Percentiles rank a stretch among this genome's conserved stretches.
phyloP scores from a whole-genome alignment of 1,140 invertebrate species.

The Vanessa atalanta region DNA sequence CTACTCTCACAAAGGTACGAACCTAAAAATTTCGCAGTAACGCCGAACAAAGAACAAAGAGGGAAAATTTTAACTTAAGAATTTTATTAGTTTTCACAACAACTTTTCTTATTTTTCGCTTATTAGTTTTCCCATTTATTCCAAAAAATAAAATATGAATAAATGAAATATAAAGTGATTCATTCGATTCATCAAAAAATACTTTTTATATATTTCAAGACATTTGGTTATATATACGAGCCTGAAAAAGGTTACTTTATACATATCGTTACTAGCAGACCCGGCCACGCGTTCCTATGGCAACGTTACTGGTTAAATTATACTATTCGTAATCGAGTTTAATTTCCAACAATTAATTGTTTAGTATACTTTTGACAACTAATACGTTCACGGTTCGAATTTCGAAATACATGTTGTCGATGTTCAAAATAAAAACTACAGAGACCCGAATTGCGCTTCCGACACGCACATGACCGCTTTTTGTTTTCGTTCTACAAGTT shows the following conservation, averaged over 20 bases:
- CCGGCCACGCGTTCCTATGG: too few species aligned
- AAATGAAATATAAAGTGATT: slow-evolving; percentile 24
- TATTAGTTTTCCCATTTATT: slow-evolving; percentile 37
- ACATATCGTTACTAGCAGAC: too few species aligned
- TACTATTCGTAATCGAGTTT: too few species aligned
- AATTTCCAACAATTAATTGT: neutral
- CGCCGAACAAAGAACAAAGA: slow-evolving; percentile 22
- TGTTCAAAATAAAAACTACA: slow-evolving; percentile 15
- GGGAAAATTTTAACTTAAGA: slow-evolving; percentile 42
- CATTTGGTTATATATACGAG: neutral
- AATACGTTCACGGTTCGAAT: neutral
- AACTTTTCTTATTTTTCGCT: slow-evolving; percentile 39
- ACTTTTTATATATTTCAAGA: neutral
- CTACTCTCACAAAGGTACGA: slow-evolving; percentile 8
- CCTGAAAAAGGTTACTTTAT: too few species aligned
- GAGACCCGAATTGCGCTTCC: neutral
- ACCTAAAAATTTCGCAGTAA: slow-evolving; percentile 28
- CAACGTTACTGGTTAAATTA: too few species aligned
- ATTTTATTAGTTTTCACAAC: slow-evolving; percentile 48
- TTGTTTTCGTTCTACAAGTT: slow-evolving; percentile 37
- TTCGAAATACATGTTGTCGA: slow-evolving; percentile 5
- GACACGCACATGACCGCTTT: slow-evolving; percentile 23
- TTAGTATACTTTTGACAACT: neutral
- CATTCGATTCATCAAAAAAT: neutral
- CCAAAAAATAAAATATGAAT: slow-evolving; percentile 33